Percentiles rank a stretch among this genome's conserved stretches.
Conservation (phyloP, 2,797 vertebrate genomes). For the Pipistrellus nathusii region DNA sequence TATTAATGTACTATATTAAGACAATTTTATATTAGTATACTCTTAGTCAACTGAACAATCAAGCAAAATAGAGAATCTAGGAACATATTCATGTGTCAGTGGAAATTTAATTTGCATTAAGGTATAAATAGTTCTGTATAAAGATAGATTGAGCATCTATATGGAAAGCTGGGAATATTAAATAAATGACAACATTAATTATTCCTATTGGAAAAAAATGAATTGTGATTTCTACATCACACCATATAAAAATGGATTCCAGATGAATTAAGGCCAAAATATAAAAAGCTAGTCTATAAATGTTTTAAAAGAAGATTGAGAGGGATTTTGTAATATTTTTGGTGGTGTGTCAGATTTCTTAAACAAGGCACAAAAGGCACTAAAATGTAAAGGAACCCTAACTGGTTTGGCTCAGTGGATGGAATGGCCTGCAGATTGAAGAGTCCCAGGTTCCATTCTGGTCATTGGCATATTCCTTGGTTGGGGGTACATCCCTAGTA, state of each 20-base stretch:
- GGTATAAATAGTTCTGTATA: neutral
- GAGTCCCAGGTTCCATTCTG: too few species aligned
- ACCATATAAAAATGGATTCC: neutral
- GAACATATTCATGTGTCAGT: neutral
- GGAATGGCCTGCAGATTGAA: too few species aligned
- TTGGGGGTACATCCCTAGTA: too few species aligned
- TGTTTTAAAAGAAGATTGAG: conserved; percentile 9
- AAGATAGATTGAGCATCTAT: neutral
- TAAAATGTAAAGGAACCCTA: neutral
- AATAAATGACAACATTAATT: conserved; percentile 27
- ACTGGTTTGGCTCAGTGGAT: too few species aligned
- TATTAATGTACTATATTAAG: conserved; percentile 4
- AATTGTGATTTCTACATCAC: neutral
- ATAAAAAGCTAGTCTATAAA: conserved; percentile 6
- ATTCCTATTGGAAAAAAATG: neutral
- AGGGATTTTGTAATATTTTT: neutral
- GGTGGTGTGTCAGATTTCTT: neutral
- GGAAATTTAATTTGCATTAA: neutral
- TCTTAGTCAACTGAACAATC: neutral
- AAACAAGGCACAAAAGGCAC: neutral
- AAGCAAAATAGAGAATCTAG: neutral
- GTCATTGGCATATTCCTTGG: too few species aligned
- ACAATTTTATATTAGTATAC: neutral
- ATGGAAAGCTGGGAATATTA: neutral
- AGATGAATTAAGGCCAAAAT: neutral